phyloP scores from a whole-genome alignment of 1,140 invertebrate species.

The Sinonovacula constricta region DNA sequence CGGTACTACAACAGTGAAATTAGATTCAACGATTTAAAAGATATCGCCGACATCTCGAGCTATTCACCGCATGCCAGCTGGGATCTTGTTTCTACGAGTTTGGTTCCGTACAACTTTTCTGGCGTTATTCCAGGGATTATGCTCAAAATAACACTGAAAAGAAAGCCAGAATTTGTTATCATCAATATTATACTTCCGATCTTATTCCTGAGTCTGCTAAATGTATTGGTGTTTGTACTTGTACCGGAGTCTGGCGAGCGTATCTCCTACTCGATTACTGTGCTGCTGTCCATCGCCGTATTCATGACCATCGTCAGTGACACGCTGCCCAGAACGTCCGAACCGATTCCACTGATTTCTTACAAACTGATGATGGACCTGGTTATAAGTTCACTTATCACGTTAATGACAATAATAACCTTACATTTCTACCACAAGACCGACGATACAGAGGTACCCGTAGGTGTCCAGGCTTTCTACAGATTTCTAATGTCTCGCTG shows the following conservation, averaged over 20 bases:
- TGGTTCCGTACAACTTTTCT: neutral
- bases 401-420: conserved; percentile 15
- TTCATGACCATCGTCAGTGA: conserved; percentile 82
- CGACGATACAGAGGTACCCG: neutral
- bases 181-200: conserved; percentile 82
- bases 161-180: conserved; percentile 77
- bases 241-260: conserved; percentile 82
- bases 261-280: conserved; percentile 81
- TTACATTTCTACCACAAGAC: neutral
- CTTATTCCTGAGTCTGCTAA: conserved; percentile 81
- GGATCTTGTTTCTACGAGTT: neutral
- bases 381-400: conserved; percentile 23
- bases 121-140: neutral
- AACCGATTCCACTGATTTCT: conserved; percentile 78
- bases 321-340: conserved; percentile 81
- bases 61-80: conserved; percentile 10
- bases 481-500: too few species aligned
- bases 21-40: neutral
- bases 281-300: conserved; percentile 81
- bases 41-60: neutral
- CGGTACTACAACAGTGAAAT: conserved; percentile 75
- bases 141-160: conserved; percentile 47
- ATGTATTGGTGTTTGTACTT: conserved; percentile 81
- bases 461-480: too few species aligned
- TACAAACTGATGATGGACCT: conserved; percentile 42